Conservation (phyloP, 2,797 vertebrate species). For the Nyctalus aviator region DNA sequence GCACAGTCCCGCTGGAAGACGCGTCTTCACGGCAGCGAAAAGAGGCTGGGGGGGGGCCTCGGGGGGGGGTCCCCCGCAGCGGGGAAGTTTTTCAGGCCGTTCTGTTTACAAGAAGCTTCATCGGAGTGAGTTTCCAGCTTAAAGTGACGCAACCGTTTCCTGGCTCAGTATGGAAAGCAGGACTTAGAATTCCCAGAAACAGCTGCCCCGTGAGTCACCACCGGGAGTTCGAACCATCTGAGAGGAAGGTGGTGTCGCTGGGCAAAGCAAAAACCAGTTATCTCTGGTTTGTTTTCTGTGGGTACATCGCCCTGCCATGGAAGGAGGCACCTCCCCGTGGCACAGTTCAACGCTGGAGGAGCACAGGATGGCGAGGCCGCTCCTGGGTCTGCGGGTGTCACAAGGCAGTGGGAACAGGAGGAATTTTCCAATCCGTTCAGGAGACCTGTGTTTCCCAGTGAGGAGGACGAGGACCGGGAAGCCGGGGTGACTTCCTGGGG, state of each 20-base stretch:
- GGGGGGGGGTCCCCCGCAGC: no score
- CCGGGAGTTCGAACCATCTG: fast-evolving
- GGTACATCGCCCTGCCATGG: fast-evolving
- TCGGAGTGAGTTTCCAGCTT: neutral
- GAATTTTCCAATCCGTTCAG: fast-evolving
- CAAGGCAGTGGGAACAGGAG: neutral
- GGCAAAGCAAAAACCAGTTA: neutral
- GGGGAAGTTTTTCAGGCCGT: fast-evolving
- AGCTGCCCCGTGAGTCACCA: fast-evolving
- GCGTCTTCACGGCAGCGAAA: no score
- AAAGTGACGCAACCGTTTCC: fast-evolving
- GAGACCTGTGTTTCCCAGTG: neutral
- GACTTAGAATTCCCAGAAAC: neutral
- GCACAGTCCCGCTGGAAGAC: neutral
- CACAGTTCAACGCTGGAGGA: fast-evolving
- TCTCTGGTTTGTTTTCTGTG: neutral
- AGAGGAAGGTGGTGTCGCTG: neutral
- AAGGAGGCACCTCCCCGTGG: fast-evolving
- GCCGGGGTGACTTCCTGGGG: neutral
- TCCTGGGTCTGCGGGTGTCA: fast-evolving
- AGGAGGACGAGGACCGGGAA: fast-evolving
- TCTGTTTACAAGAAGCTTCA: neutral
- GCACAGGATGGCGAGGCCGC: fast-evolving
- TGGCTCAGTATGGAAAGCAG: fast-evolving
- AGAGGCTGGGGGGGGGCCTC: no score